These are phyloP conservation scores for Pao palembangensis DNA, from an alignment of 2,113 vertebrate genomes.

Conservation along the genomic window DNA sequence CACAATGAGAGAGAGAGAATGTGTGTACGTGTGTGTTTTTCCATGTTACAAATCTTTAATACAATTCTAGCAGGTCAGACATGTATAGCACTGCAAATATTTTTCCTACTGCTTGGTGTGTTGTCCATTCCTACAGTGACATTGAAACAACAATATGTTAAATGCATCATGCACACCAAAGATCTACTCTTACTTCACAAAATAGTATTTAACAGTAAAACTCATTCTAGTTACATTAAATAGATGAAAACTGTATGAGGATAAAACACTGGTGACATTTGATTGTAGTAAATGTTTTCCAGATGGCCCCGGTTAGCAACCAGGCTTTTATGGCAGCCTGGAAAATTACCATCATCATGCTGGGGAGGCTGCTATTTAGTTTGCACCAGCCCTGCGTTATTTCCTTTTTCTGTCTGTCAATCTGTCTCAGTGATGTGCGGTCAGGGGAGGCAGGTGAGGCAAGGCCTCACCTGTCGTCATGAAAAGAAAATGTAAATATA, in stretches of 20 bases:
- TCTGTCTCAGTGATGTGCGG: too few species aligned
- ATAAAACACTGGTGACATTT: slow-evolving; percentile 31
- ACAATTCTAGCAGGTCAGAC: slow-evolving; percentile 8
- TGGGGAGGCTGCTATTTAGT: slow-evolving; percentile 20
- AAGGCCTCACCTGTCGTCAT: too few species aligned
- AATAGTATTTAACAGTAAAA: not conserved
- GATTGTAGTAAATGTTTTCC: slow-evolving; percentile 34
- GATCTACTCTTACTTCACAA: too few species aligned
- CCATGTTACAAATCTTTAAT: too few species aligned
- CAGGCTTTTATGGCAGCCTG: slow-evolving; percentile 43
- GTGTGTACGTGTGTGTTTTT: too few species aligned
- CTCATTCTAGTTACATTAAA: not conserved
- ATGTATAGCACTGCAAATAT: slow-evolving; percentile 3
- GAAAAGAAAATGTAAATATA: too few species aligned
- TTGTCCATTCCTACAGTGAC: slow-evolving; percentile 9
- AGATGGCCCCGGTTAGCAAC: slow-evolving; percentile 57
- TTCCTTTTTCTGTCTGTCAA: too few species aligned
- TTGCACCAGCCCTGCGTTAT: not conserved
- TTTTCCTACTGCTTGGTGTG: slow-evolving; percentile 13
- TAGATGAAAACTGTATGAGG: slow-evolving; percentile 15
- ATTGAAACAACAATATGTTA: too few species aligned
- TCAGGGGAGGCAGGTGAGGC: too few species aligned
- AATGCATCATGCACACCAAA: too few species aligned
- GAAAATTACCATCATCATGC: slow-evolving; percentile 56
- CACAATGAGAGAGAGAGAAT: too few species aligned